Evolutionary conservation across 2,888 invertebrate species (phyloP), one percentile per base, ranked within the genome.

Genomic region (Callosobruchus maculatus): DNA sequence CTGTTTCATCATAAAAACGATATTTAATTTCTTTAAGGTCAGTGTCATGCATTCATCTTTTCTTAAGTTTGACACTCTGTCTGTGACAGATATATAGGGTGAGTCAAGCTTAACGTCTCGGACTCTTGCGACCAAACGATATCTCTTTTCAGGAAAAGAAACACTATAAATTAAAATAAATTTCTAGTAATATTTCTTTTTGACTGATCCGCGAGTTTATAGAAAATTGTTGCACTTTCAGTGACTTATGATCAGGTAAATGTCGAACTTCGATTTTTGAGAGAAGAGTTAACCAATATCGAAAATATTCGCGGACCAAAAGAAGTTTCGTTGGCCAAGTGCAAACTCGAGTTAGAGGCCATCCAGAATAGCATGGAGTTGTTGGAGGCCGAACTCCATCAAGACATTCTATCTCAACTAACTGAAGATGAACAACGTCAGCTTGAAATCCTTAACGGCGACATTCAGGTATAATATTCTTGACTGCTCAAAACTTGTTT

Each of bases 321-420:
- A 88, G 98, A 98, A 86, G 90, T 97, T 18, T 97, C 97, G 0
- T 88, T 98, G 66, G 93, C 94, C 0, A 97, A 98, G 85, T 94
- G 97, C 80, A 94, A 96, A 76, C 94, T 97, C 22, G 97, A 94
- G 85, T 89, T 98, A 73, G 98, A 98, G 85, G 97, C 97, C 0
- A 98, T 99, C 97, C 95, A 95, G 86, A 96, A 97, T 21, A 97
- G 98, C 0, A 96, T 96, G 83, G 94, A 96, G 81, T 97, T 97
- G 0, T 88, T 98, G 66, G 97, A 97, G 86, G 95, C 95, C 3
- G 98, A 98, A 85, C 88, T 99, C 72, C 97, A 97, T 86, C 96
- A 96, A 88, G 96, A 97, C 85, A 89, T 99, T 21, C 92, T 98
- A 90, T 95, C 97, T 31, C 98, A 97, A 81, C 89, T 99, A 49